Conservation (phyloP, 2,888 invertebrate genomes). For the Rhagonycha lutea region DNA sequence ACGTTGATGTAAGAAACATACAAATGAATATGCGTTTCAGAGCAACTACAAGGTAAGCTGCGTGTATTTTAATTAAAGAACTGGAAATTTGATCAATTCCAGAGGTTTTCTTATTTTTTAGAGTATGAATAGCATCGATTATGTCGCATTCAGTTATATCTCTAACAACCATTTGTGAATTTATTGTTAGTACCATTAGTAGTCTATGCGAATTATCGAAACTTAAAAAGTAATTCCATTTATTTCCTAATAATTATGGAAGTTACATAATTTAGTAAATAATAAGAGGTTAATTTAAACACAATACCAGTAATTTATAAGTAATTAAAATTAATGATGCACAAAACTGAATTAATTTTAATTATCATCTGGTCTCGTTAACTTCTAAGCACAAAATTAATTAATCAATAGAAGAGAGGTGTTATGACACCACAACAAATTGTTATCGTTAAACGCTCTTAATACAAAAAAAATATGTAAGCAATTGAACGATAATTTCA, state of each 20-base stretch:
- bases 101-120: too few relatives aligned
- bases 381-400: not conserved
- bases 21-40: too few relatives aligned
- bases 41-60: too few relatives aligned
- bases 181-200: too few relatives aligned
- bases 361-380: not conserved
- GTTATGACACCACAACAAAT: not conserved
- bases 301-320: not conserved
- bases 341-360: not conserved
- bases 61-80: too few relatives aligned
- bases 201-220: too few relatives aligned
- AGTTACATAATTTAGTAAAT: not conserved
- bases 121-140: too few relatives aligned
- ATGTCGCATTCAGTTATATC: too few relatives aligned
- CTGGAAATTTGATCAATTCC: too few relatives aligned
- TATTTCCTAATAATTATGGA: not conserved
- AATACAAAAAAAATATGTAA: not conserved
- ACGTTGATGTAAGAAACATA: too few relatives aligned
- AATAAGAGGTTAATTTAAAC: not conserved
- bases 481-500: not conserved
- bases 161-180: too few relatives aligned
- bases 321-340: not conserved
- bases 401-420: not conserved
- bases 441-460: not conserved
- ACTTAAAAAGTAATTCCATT: not conserved